Conservation (phyloP, 2,888 invertebrate genomes). For the Amblyjoppa proteus region DNA sequence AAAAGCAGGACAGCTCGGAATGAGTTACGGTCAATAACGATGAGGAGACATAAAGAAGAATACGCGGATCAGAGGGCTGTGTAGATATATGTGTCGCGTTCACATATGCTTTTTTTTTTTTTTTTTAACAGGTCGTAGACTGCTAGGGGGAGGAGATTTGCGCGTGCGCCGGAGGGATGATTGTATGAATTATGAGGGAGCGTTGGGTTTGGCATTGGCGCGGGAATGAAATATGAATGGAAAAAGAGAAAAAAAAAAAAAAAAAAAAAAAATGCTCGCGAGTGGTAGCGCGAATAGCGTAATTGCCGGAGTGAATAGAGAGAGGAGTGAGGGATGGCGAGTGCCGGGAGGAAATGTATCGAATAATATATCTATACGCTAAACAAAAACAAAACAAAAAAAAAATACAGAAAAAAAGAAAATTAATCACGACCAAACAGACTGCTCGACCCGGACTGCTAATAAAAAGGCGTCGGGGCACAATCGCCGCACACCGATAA, state of each 20-base stretch:
- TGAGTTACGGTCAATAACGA: slow-evolving; percentile 48
- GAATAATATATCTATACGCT: slow-evolving; percentile 58
- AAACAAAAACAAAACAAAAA: slow-evolving; percentile 35
- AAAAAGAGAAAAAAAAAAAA: background rate
- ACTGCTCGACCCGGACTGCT: slow-evolving; percentile 55
- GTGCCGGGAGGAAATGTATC: slow-evolving; percentile 49
- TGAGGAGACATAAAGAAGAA: slow-evolving; percentile 40
- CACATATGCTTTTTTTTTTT: slow-evolving; percentile 33
- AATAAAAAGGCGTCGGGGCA: slow-evolving; percentile 34
- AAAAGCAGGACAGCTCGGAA: background rate
- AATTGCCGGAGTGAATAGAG: slow-evolving; percentile 2
- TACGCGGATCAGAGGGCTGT: slow-evolving; percentile 41
- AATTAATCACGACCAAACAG: slow-evolving; percentile 64
- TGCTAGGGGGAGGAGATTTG: slow-evolving; percentile 37
- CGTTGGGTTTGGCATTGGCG: slow-evolving; percentile 59
- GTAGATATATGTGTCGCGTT: slow-evolving; percentile 47
- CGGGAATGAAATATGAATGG: slow-evolving; percentile 18
- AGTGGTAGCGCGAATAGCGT: slow-evolving; percentile 4
- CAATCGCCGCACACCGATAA: slow-evolving; percentile 43
- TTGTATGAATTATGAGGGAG: slow-evolving; percentile 57
- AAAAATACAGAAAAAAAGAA: slow-evolving; percentile 25
- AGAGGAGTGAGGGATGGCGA: slow-evolving; percentile 25
- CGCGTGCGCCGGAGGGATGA: slow-evolving; percentile 48
- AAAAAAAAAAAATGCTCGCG: background rate
- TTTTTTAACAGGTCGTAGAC: slow-evolving; percentile 44